Evolutionary conservation across 2,888 invertebrate genomes (phyloP).

Genomic region (Mimachlamys varia): DNA sequence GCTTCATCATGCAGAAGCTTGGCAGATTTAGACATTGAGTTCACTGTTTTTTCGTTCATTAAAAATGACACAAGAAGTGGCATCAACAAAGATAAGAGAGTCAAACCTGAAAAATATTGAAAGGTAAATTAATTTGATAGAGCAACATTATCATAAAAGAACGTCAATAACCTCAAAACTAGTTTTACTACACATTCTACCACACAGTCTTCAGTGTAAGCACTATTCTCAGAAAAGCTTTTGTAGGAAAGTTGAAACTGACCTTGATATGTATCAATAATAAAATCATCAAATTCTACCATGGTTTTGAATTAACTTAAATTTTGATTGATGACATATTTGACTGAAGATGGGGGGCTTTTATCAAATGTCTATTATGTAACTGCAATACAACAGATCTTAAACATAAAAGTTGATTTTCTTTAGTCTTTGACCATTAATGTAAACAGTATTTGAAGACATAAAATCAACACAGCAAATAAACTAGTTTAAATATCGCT

Average conservation of each 20-base stretch:
- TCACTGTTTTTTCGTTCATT: slow-evolving; percentile 83
- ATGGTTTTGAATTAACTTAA: no score
- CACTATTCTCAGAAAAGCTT: not conserved
- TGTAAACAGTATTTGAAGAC: no score
- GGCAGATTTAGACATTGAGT: slow-evolving; percentile 73
- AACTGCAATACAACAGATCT: no score
- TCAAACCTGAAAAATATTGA: slow-evolving; percentile 87
- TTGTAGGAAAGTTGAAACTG: not conserved
- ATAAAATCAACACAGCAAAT: no score
- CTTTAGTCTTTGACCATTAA: no score
- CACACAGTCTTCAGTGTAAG: not conserved
- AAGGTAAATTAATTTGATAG: slow-evolving; percentile 48
- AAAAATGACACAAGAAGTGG: slow-evolving; percentile 95
- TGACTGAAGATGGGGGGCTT: no score
- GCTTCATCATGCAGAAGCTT: slow-evolving; percentile 91
- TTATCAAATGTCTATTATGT: no score
- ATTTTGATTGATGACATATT: no score
- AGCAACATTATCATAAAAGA: slow-evolving; percentile 44
- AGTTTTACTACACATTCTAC: not conserved
- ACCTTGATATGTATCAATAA: not conserved
- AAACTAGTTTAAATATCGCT: no score
- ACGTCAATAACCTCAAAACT: slow-evolving; percentile 23
- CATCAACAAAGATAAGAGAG: slow-evolving; percentile 93
- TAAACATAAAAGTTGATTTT: no score
- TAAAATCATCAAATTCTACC: no score